Base-by-base conservation (phyloP, 37 sponge, comb jelly and placozoan species). In the Axinella damicornis region DNA sequence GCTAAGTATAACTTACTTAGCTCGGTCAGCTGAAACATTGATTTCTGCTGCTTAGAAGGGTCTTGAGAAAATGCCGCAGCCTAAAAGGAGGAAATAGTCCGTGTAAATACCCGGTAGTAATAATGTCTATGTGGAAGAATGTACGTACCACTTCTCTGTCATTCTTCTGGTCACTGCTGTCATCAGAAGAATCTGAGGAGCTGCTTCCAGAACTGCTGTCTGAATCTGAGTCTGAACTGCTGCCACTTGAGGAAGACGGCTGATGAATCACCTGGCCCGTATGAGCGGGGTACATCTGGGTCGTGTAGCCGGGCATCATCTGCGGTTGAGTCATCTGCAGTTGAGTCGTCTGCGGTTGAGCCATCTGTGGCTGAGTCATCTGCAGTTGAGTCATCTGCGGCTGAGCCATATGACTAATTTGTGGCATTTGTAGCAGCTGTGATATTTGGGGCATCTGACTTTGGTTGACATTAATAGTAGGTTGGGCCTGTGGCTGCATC, bases 111-210 rank as follows among this genome's bases (percentile, higher is more conserved):
- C n/a, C n/a, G n/a, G n/a, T n/a, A n/a, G n/a, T n/a, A n/a, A n/a
- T n/a, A n/a, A n/a, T n/a, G n/a, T n/a, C n/a, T n/a, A n/a, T n/a
- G n/a, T n/a, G n/a, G n/a, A n/a, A n/a, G n/a, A n/a, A n/a, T 46
- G 9, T 46, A 53, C 84, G 61, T 27, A 73, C 84, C 84, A 83
- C 84, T 83, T 83, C 86, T 34, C 40, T 86, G 54, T 71, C 71
- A 28, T 69, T 71, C 35, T 70, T 78, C 52, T 71, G 36, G 38
- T 86, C 86, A 18, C 78, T 76, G 46, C 59, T 57, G 9, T 78
- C 78, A 31, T 75, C 74, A 15, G 81, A 81, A 21, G 78, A 76
- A 12, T 69, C 79, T 39, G 70, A 74, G 11, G 82, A 73, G 56
- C 67, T 74, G 34, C 79, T 78, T 5, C 71, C 77, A 12, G 77